Evolutionary conservation across 2,113 vertebrate genomes (phyloP), one percentile per base, ranked within the genome.

Genomic region (Calonectris borealis): DNA sequence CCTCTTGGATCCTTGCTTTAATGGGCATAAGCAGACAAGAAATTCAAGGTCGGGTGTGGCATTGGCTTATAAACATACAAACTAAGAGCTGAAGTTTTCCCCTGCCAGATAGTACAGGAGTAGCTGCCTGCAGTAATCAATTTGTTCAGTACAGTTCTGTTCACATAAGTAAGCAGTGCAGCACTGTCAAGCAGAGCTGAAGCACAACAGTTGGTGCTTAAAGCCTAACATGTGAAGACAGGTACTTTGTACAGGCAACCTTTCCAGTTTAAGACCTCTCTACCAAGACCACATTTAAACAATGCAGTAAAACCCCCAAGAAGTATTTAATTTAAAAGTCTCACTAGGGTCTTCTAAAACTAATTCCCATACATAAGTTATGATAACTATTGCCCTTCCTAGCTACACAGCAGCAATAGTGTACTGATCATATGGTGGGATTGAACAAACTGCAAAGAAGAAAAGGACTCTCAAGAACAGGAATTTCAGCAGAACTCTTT

Each of bases 121-220:
- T 13, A 90, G 44, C 58, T 6, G 4, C 82, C 83, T 65, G 71
- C 49, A 19, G 44, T 44, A 25, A 8, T 58, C 11, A 6, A 7
- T 44, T 29, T 85, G 57, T 44, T 72, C 57, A 13, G 32, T 44
- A 26, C 11, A 5, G 40, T 27, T 87, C 36, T 44, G 62, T 22
- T 60, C 51, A 17, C 4, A 1, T 6, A 31, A 54, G 49, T 22
- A 10, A 69, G 65, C 31, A 20, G n/a, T 5, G 24, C 75, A 71
- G 65, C 7, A 0, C 55, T 46, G 0, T 13, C 0, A 4, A 8
- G 17, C 1, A 0, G 62, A 64, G 38, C 66, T 38, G 29, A 61
- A 83, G 54, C 7, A 0, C 46, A 40, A 0, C 0, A 0, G 17
- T 15, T 27, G 49, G 58, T 34, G 73, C 2, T 0, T 7, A 52